These are phyloP conservation scores for Vanacampus margaritifer DNA, from an alignment of 2,113 vertebrate genomes.

Conservation along the genomic window DNA sequence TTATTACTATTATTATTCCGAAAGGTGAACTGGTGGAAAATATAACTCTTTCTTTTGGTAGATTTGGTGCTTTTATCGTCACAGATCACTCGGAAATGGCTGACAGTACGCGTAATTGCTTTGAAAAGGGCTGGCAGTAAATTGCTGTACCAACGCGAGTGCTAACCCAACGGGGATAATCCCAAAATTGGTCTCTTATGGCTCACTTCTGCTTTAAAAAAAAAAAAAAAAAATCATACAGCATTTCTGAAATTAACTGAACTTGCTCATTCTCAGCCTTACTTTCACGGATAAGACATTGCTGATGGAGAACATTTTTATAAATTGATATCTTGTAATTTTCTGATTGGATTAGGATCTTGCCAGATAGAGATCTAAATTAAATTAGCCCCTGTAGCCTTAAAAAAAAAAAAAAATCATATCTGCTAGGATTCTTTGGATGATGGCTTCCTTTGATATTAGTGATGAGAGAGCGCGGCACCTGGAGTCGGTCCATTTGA, in stretches of 20 bases:
- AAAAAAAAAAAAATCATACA: neutral
- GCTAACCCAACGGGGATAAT: neutral
- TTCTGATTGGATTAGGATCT: neutral
- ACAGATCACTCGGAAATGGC: no score
- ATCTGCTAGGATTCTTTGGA: neutral
- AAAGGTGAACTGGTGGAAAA: no score
- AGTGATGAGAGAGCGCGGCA: neutral
- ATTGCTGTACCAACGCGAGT: neutral
- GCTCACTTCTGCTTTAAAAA: neutral
- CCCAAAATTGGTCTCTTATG: neutral
- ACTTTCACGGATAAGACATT: neutral
- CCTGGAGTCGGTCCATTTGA: neutral
- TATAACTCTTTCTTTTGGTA: no score
- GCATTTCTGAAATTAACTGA: neutral
- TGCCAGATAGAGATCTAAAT: neutral
- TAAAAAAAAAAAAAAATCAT: neutral
- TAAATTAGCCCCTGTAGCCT: neutral
- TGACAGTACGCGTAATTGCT: no score
- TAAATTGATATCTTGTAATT: conserved; percentile 2
- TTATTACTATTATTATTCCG: no score
- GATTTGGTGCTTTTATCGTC: no score
- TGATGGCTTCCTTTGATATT: neutral
- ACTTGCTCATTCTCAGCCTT: neutral
- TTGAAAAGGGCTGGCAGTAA: neutral
- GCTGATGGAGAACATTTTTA: neutral